phyloP scores from a whole-genome alignment of 1,140 invertebrate genomes.

The Gonioctena quinquepunctata region DNA sequence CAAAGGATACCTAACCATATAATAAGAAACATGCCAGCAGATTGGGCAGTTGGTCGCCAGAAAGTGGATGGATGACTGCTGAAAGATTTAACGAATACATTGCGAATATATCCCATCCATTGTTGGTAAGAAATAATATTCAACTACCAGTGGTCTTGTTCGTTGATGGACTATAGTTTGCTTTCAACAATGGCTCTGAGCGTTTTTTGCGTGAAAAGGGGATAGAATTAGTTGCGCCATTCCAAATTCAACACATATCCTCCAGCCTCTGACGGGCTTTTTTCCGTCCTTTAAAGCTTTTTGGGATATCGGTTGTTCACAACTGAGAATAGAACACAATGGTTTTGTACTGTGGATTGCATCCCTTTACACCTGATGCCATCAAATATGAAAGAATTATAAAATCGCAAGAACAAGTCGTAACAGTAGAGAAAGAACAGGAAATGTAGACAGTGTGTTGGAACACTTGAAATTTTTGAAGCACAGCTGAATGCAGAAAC shows the following conservation, averaged over 20 bases:
- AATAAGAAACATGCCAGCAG: background rate
- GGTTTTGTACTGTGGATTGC: conserved; percentile 35
- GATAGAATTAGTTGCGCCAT: conserved; percentile 36
- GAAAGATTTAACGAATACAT: background rate
- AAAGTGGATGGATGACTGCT: background rate
- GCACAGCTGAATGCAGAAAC: background rate
- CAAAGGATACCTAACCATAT: background rate
- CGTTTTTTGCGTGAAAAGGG: background rate
- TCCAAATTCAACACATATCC: conserved; percentile 30
- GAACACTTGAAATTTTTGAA: background rate
- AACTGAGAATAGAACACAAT: conserved; percentile 11
- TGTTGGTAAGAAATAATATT: background rate
- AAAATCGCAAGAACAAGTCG: background rate
- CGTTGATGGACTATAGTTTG: background rate
- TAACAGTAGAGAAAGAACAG: background rate
- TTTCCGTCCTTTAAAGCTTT: conserved; percentile 20
- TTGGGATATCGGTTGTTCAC: conserved; percentile 8
- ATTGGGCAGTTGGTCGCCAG: background rate
- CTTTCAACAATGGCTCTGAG: conserved; percentile 25
- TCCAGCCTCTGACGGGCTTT: conserved; percentile 26
- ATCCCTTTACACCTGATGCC: conserved; percentile 30
- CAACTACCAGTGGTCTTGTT: background rate
- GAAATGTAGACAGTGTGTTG: background rate
- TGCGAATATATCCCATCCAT: background rate
- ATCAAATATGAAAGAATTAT: conserved; percentile 4